Evolutionary conservation across 1,140 invertebrate genomes (phyloP), one percentile per base, ranked within the genome.

Genomic region (Zaprionus gabonicus): DNA sequence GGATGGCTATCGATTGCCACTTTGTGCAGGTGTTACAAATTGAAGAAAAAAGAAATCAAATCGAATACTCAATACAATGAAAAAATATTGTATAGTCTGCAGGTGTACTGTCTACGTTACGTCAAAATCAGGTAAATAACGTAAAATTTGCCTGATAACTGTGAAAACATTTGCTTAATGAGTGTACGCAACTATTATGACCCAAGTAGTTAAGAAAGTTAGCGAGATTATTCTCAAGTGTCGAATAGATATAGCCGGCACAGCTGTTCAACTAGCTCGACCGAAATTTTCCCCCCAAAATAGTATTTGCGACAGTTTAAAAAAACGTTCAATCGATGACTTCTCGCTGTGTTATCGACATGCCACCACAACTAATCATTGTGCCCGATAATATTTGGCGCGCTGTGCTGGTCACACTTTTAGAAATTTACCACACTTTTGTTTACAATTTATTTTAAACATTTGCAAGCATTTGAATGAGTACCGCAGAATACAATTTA

Each of bases 1-100:
- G 49, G 63, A 71, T 88, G 77, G 81, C 80, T 84, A 87, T 71
- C 75, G 36, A 78, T 25, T 25, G 60, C 41, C 49, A 85, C 68
- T 64, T 27, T 73, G 71, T 74, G 82, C 82, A 88, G 82, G 82
- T 85, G 82, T 88, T 88, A 83, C 71, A 81, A 66, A 78, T 38
- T 69, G 68, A 78, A 36, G 36, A 56, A 31, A 36, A 28, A 20
- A 15, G 27, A 72, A 38, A 64, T 34, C 34, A 41, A 28, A 68
- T 55, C 36, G 3, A 46, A 46, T 46, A 17, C 41, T 17, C 41
- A 36, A 72, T 67, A 67, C 57, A 25, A 57, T 31, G 60, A 71
- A 53, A n/a, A 60, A 49, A 76, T 60, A 65, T 17, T 59, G 73
- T 71, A 3, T n/a, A 34, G 58, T 44, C 63, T 68, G 64, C 75